Conservation (phyloP, 2,113 vertebrate species). For the Strix aluco region DNA sequence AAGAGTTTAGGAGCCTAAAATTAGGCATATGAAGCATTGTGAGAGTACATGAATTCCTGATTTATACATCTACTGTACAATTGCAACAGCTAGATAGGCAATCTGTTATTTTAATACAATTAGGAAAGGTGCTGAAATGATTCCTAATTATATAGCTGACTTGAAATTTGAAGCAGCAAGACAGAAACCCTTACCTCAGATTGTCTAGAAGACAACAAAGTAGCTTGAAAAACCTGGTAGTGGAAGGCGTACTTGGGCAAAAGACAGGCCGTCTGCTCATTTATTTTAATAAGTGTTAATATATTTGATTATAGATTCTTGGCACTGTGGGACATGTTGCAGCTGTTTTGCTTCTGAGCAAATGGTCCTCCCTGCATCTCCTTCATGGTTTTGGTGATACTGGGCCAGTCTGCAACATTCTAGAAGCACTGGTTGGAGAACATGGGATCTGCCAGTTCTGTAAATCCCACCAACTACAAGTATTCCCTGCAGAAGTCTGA, state of each 20-base stretch:
- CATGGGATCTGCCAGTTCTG: conserved; percentile 72
- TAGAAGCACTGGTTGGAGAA: not conserved
- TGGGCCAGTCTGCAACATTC: not conserved
- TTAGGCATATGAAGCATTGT: not conserved
- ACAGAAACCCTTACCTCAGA: not conserved
- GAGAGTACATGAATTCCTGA: not conserved
- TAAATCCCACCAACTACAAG: conserved; percentile 24
- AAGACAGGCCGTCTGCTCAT: not conserved
- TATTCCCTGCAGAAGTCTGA: conserved; percentile 70
- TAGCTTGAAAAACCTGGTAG: not conserved
- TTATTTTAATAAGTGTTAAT: not conserved
- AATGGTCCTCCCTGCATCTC: not conserved
- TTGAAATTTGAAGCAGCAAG: not conserved
- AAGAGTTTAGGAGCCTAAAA: not conserved
- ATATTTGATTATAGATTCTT: not conserved
- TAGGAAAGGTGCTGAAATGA: not conserved
- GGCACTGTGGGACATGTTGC: not conserved
- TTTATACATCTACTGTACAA: not conserved
- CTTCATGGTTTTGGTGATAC: not conserved
- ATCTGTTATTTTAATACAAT: not conserved
- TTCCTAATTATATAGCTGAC: not conserved
- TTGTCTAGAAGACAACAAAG: not conserved
- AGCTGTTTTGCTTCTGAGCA: not conserved
- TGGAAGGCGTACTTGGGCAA: not conserved
- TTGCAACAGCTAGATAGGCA: not conserved